Evolutionary conservation across 2,888 invertebrate genomes (phyloP), one percentile per base, ranked within the genome.

Genomic region (Orchesellides sinensis): DNA sequence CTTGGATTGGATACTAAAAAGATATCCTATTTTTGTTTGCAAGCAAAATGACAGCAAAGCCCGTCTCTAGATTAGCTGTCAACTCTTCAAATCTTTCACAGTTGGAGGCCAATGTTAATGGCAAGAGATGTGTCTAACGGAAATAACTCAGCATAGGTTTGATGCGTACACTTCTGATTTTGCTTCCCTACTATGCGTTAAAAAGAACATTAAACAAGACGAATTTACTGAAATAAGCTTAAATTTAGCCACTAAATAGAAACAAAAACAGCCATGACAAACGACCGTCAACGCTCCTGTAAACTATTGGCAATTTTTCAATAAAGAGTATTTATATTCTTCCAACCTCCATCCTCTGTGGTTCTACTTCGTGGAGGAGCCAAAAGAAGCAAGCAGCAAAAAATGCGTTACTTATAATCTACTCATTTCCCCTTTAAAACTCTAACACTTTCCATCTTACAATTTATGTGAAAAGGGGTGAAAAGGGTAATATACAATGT

Each of bases 221-320:
- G 56, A 69, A 68, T 69, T 68, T 35, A 40, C 40, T 32, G 32
- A 23, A 69, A 49, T 68, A 27, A 23, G 47, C 70, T 70, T 78
- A 63, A 78, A 70, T 70, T 78, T 78, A 40, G 63, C 69, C 69
- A 70, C 70, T 68, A 69, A 77, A 68, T 47, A 40, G 77, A 68
- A 77, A 77, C 77, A 68, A 77, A 77, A 59, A 77, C 59, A 52
- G 47, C 21, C 29, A 29, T 54, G 78, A 78, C 78, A 70, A 70
- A 78, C 72, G 72, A 72, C 65, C 65, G 66, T 56, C 66, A 70
- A 49, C 47, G 23, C 32, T n/a, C n/a, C n/a, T n/a, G 25, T 25
- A 63, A 78, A 78, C 70, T 78, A 63, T 63, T 78, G 70, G 78
- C 70, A 78, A 69, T 78, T 78, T 78, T 78, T 78, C 78, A 78